These are phyloP conservation scores for Galleria mellonella DNA, from an alignment of 1,140 invertebrate genomes.

Conservation along the genomic window DNA sequence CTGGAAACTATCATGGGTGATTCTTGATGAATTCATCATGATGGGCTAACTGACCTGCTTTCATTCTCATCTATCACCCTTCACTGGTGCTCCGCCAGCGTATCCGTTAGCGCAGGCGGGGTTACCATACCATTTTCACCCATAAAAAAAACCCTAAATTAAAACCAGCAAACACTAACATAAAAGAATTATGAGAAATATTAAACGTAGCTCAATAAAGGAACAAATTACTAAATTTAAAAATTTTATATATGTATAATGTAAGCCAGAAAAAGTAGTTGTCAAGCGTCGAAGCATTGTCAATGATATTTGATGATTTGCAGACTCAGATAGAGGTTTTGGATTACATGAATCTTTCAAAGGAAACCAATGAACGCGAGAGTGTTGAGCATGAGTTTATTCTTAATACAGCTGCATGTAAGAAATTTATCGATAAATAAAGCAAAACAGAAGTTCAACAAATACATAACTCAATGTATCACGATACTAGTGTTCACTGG, in stretches of 20 bases:
- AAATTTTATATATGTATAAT: conserved; percentile 3
- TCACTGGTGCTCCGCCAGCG: too few relatives aligned
- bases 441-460: background rate
- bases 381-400: conserved; percentile 9
- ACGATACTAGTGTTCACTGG: background rate
- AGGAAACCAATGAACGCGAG: conserved; percentile 6
- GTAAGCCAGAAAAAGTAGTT: background rate
- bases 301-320: background rate
- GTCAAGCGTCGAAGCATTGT: conserved; percentile 1
- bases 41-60: too few relatives aligned
- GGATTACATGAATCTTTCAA: conserved; percentile 2
- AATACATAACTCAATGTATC: background rate
- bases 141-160: too few relatives aligned
- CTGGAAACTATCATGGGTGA: too few relatives aligned
- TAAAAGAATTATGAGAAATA: too few relatives aligned
- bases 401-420: conserved; percentile 1
- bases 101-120: too few relatives aligned
- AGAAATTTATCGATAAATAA: conserved; percentile 4
- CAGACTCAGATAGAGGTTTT: conserved; percentile 10
- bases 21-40: too few relatives aligned
- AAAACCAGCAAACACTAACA: too few relatives aligned
- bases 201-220: conserved; percentile 11
- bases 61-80: too few relatives aligned
- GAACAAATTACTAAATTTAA: too few relatives aligned
- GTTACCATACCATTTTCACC: too few relatives aligned